Evolutionary conservation across 2,888 invertebrate genomes (phyloP).

Genomic region (Hirtodrosophila duncani): DNA sequence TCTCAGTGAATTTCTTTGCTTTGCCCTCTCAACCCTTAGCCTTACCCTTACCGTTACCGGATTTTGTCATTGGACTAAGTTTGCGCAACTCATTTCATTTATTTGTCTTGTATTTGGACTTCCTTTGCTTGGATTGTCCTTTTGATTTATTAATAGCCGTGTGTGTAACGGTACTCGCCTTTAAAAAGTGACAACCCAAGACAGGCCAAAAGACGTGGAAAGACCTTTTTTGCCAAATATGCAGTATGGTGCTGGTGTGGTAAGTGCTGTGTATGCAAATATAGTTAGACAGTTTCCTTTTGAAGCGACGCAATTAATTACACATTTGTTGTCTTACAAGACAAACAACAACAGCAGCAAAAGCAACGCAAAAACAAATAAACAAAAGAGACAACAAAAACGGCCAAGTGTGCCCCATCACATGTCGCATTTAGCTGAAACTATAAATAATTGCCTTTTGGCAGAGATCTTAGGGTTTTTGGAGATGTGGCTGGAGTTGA

Average conservation of each 20-base stretch:
- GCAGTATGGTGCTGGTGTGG: slow-evolving; percentile 1
- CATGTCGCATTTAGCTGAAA: slow-evolving; percentile 33
- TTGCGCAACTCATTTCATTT: slow-evolving; percentile 59
- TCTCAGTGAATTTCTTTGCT: neutral
- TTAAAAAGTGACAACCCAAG: slow-evolving; percentile 46
- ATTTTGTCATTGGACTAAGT: slow-evolving; percentile 23
- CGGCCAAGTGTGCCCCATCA: neutral
- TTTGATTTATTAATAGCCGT: slow-evolving; percentile 72
- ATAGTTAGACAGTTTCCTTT: slow-evolving; percentile 69
- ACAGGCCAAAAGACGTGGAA: no score
- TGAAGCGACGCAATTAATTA: slow-evolving; percentile 76
- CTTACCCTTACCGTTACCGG: neutral
- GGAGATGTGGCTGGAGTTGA: slow-evolving; percentile 13
- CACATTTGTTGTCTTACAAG: slow-evolving; percentile 78
- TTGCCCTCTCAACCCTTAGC: neutral
- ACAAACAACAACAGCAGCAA: slow-evolving; percentile 53
- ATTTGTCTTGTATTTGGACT: slow-evolving; percentile 55
- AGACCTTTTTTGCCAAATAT: slow-evolving; percentile 26
- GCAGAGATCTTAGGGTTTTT: slow-evolving; percentile 23
- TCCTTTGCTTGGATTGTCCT: slow-evolving; percentile 57
- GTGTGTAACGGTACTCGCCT: slow-evolving; percentile 7
- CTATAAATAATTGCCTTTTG: slow-evolving; percentile 71
- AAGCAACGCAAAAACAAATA: slow-evolving; percentile 19
- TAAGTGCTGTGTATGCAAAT: slow-evolving; percentile 58
- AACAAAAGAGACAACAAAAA: no score